Conservation (phyloP, 2,797 vertebrate species). For the Cirrhinus molitorella region DNA sequence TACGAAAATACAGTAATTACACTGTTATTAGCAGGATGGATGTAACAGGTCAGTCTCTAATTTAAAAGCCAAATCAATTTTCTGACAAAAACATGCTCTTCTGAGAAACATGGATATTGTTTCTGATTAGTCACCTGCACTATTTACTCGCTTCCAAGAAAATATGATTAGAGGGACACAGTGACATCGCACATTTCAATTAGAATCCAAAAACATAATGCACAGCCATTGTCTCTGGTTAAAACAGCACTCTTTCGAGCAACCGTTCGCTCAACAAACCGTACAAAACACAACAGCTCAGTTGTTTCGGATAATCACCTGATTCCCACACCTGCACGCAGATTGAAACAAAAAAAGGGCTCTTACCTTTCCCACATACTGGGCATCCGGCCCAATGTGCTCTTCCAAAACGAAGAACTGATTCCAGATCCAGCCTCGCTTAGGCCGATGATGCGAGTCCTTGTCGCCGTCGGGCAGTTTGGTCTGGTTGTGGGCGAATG, state of each 20-base stretch:
- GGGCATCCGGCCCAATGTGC: slow-evolving; percentile 91
- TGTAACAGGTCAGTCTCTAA: slow-evolving; percentile 31
- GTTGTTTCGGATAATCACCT: slow-evolving; percentile 13
- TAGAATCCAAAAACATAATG: slow-evolving; percentile 33
- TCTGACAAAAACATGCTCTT: slow-evolving; percentile 33
- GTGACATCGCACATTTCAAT: slow-evolving; percentile 13
- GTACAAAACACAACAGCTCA: neutral
- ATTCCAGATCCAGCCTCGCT: slow-evolving; percentile 95
- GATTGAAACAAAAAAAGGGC: slow-evolving; percentile 17
- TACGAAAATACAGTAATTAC: slow-evolving; percentile 40
- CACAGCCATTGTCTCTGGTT: slow-evolving; percentile 17
- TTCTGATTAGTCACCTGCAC: slow-evolving; percentile 7
- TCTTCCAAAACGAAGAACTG: slow-evolving; percentile 98
- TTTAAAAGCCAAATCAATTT: slow-evolving; percentile 31
- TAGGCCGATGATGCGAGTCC: slow-evolving; percentile 89
- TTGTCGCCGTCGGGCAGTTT: slow-evolving; percentile 83
- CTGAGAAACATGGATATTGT: slow-evolving; percentile 20
- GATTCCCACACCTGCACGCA: neutral
- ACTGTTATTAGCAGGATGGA: slow-evolving; percentile 43
- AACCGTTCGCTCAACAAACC: slow-evolving; percentile 6
- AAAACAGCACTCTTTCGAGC: neutral
- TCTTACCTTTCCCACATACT: slow-evolving; percentile 93
- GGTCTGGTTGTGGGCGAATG: slow-evolving; percentile 85
- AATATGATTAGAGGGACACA: slow-evolving; percentile 35
- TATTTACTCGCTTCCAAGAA: slow-evolving; percentile 39